Conservation (phyloP, 2,113 vertebrate species). For the Toxotes jaculatrix region DNA sequence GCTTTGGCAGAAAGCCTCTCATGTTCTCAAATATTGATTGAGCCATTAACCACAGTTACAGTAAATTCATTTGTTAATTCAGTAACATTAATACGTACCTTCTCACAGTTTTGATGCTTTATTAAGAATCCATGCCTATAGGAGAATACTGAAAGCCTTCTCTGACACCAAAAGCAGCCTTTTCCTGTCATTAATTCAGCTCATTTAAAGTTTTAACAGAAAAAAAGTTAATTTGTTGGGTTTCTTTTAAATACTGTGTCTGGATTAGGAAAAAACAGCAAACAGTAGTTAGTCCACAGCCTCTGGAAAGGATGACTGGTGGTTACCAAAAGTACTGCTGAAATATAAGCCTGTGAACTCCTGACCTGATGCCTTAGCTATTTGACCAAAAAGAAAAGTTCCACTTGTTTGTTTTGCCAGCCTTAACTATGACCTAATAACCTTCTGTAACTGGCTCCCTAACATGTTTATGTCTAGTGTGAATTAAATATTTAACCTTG, state of each 20-base stretch:
- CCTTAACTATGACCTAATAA: slow-evolving; percentile 2
- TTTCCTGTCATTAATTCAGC: not conserved
- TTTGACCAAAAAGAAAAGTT: not conserved
- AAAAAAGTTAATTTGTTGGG: not conserved
- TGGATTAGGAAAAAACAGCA: not conserved
- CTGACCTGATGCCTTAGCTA: not conserved
- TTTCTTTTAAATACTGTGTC: not conserved
- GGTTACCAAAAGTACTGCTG: not conserved
- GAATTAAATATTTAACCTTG: slow-evolving; percentile 27
- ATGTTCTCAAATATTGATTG: slow-evolving; percentile 47
- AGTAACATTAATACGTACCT: slow-evolving; percentile 14
- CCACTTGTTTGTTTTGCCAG: not conserved
- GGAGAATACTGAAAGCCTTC: not conserved
- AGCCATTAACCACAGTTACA: slow-evolving; percentile 21
- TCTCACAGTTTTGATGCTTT: not conserved
- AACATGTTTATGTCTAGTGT: slow-evolving; percentile 11
- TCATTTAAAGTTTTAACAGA: not conserved
- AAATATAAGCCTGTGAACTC: slow-evolving; percentile 1
- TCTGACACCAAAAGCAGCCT: not conserved
- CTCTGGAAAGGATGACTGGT: not conserved
- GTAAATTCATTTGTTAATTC: slow-evolving; percentile 28
- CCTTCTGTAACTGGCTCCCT: not conserved
- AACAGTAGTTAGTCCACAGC: not conserved
- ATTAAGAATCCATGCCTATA: not conserved
- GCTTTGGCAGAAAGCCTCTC: slow-evolving; percentile 19